Conservation (phyloP, 2,797 vertebrate species). For the Eupleurogrammus muticus region DNA sequence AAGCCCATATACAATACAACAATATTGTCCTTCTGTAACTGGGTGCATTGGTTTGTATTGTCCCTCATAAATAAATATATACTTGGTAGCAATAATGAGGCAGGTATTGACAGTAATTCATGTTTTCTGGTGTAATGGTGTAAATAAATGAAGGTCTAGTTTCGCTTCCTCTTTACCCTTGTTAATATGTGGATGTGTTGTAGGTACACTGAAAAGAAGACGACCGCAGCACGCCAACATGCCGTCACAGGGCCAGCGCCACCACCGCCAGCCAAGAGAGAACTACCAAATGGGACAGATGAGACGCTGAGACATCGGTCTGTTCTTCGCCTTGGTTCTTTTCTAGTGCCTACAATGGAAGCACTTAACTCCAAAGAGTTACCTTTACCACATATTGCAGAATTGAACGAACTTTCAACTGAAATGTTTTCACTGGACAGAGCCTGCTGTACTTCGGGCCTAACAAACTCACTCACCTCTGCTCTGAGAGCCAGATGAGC, state of each 20-base stretch:
- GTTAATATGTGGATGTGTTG: slow-evolving; percentile 33
- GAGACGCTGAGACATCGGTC: slow-evolving; percentile 88
- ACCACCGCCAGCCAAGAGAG: slow-evolving; percentile 86
- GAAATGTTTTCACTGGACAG: slow-evolving; percentile 67
- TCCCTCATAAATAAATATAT: no score
- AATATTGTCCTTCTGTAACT: no score
- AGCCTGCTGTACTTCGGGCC: slow-evolving; percentile 39
- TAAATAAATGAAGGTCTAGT: background rate
- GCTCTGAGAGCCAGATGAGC: slow-evolving; percentile 81
- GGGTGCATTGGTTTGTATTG: no score
- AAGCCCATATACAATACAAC: no score
- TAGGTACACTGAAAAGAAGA: slow-evolving; percentile 94
- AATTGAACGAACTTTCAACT: slow-evolving; percentile 77
- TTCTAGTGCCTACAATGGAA: slow-evolving; percentile 96
- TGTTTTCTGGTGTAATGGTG: background rate
- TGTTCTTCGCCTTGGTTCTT: slow-evolving; percentile 93
- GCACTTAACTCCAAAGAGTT: slow-evolving; percentile 98
- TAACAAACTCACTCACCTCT: slow-evolving; percentile 74
- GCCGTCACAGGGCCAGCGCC: slow-evolving; percentile 80
- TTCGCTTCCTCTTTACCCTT: background rate
- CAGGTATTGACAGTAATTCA: background rate
- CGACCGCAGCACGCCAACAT: slow-evolving; percentile 83
- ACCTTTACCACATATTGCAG: slow-evolving; percentile 88
- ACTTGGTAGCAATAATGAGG: background rate
- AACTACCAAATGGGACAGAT: slow-evolving; percentile 93